phyloP scores from a whole-genome alignment of 2,113 vertebrate species.

The Cyprinodon variegatus region DNA sequence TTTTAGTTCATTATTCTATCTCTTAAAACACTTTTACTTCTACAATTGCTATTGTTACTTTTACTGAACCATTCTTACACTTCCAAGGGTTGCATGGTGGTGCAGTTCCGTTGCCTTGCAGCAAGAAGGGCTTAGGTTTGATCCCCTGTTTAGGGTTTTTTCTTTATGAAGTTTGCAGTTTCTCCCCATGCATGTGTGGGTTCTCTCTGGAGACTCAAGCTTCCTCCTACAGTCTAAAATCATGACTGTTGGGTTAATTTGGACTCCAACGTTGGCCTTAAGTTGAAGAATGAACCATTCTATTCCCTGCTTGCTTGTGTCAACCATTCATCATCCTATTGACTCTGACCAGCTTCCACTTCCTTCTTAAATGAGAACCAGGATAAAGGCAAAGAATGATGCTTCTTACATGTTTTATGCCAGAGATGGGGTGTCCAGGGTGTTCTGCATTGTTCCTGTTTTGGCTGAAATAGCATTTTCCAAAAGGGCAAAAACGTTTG shows the following conservation, averaged over 20 bases:
- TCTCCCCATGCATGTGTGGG: too few species aligned
- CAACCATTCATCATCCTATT: not conserved
- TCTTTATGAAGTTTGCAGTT: too few species aligned
- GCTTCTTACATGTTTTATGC: not conserved
- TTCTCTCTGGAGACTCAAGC: too few species aligned
- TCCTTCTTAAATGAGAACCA: not conserved
- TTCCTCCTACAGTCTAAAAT: too few species aligned
- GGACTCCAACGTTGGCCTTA: too few species aligned
- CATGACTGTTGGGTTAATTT: too few species aligned
- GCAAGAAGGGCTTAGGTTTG: too few species aligned
- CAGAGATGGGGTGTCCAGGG: not conserved
- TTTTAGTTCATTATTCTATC: slow-evolving; percentile 28
- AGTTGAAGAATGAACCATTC: not conserved
- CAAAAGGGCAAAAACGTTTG: not conserved
- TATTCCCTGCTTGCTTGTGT: not conserved
- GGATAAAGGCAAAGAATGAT: not conserved
- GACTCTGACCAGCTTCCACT: not conserved
- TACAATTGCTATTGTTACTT: slow-evolving; percentile 28
- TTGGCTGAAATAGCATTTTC: not conserved
- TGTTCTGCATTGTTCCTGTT: not conserved
- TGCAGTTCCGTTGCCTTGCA: too few species aligned
- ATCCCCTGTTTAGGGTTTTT: too few species aligned
- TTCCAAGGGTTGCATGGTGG: too few species aligned
- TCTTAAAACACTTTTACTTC: slow-evolving; percentile 45
- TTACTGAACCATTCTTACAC: not conserved